Evolutionary conservation across 2,888 invertebrate genomes (phyloP), one percentile per base, ranked within the genome.

Genomic region (Cantharis lateralis): DNA sequence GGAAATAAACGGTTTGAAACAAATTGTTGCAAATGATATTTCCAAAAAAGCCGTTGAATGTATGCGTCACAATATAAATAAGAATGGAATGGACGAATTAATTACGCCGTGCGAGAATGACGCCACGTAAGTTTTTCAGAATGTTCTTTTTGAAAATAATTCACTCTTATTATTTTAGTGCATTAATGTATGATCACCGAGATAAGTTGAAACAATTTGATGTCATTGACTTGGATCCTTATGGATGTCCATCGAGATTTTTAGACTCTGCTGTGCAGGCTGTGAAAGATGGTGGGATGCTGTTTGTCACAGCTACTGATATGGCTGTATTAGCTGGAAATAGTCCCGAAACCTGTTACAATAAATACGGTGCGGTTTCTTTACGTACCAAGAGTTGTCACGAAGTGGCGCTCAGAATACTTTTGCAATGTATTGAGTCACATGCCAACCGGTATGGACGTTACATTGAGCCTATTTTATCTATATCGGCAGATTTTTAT

Each of bases 311-410:
- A 0, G 98, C 98, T 24, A 99, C 99, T 0, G 99, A 99, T 87
- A 97, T 98, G 96, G 96, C 95, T 0, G 95, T 98, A 0, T 88
- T 99, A 68, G 98, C 98, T 75, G 99, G 99, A 0, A 98, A 98
- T 89, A 92, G 95, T 0, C 95, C 97, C 0, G 99, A 99, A 88
- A 96, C 98, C 0, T 98, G 98, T 86, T 92, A 93, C 93, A 83
- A 83, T 64, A 98, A 98, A 89, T 99, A 99, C 86, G 98, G 98
- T 0, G 93, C 98, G 0, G 90, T 98, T 75, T 95, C 98, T 1
- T 87, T 98, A 66, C 93, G 94, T 84, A 93, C 93, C 13, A 96
- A 95, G 85, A 92, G 93, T 72, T 98, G 98, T 84, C 99, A 99
- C 89, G 99, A 99, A 91, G 95, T 98, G 93, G 98, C 97, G 0